phyloP scores from a whole-genome alignment of 30 jellyfish, hydroid and myxozoan genomes.

The Hydractinia echinata region DNA sequence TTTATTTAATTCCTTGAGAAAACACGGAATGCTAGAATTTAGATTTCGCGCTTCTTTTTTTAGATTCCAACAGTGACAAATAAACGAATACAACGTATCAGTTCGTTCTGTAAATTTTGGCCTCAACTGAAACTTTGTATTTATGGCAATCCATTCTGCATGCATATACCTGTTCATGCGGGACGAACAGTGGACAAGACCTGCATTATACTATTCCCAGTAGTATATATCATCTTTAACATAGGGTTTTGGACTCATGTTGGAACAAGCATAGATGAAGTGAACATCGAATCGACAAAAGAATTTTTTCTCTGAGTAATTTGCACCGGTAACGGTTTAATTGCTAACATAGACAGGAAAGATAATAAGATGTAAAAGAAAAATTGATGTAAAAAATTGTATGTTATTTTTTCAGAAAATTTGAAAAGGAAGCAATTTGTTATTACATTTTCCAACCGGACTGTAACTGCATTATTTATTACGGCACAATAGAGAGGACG shows the following conservation, averaged over 20 bases:
- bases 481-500: too few relatives aligned
- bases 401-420: too few relatives aligned
- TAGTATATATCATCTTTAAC: constrained; percentile 42
- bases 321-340: too few relatives aligned
- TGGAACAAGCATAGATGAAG: constrained; percentile 7
- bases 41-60: background rate
- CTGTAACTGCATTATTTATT: too few relatives aligned
- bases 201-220: constrained; percentile 47
- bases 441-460: too few relatives aligned
- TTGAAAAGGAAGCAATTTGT: too few relatives aligned
- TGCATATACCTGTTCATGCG: constrained; percentile 21
- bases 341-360: too few relatives aligned
- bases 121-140: constrained; percentile 14
- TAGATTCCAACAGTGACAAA: constrained; percentile 17
- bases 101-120: constrained; percentile 25
- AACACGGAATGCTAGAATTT: background rate
- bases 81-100: constrained; percentile 10
- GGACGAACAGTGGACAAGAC: constrained; percentile 49
- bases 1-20: background rate
- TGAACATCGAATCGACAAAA: background rate
- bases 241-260: constrained; percentile 42
- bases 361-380: too few relatives aligned
- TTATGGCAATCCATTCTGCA: constrained; percentile 29
- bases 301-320: too few relatives aligned
- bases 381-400: too few relatives aligned